Evolutionary conservation across 2,888 invertebrate genomes (phyloP).

Genomic region (Drosophila kambysellisi): DNA sequence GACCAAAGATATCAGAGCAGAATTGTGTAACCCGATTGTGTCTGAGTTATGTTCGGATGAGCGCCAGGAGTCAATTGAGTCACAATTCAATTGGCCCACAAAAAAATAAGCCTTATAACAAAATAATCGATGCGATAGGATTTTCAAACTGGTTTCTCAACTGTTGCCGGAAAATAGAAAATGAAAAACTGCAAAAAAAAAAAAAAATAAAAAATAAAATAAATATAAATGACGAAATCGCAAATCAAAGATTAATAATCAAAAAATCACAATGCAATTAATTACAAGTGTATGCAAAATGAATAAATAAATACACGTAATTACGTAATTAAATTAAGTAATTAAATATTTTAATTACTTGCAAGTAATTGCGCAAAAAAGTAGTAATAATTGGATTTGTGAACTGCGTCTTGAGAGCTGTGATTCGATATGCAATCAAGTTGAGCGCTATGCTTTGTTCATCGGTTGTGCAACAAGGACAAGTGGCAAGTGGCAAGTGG

Average conservation of each 20-base stretch:
- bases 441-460: not conserved
- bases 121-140: not conserved
- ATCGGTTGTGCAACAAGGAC: not conserved
- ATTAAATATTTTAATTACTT: not conserved
- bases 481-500: not conserved
- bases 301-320: too few relatives aligned
- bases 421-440: not conserved
- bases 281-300: not conserved
- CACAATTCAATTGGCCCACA: slow-evolving; percentile 39
- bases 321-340: not conserved
- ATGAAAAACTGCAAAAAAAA: not conserved
- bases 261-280: not conserved
- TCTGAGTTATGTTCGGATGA: slow-evolving; percentile 19
- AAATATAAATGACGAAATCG: not conserved
- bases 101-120: slow-evolving; percentile 2
- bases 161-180: not conserved
- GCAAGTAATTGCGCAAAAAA: not conserved
- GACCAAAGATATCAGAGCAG: slow-evolving; percentile 15
- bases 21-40: slow-evolving; percentile 9
- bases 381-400: not conserved
- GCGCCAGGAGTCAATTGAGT: slow-evolving; percentile 5
- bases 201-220: not conserved
- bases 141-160: not conserved
- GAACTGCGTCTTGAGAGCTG: not conserved
- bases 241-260: not conserved